phyloP scores from a whole-genome alignment of 1,140 invertebrate species.

The Eriosoma lanigerum region DNA sequence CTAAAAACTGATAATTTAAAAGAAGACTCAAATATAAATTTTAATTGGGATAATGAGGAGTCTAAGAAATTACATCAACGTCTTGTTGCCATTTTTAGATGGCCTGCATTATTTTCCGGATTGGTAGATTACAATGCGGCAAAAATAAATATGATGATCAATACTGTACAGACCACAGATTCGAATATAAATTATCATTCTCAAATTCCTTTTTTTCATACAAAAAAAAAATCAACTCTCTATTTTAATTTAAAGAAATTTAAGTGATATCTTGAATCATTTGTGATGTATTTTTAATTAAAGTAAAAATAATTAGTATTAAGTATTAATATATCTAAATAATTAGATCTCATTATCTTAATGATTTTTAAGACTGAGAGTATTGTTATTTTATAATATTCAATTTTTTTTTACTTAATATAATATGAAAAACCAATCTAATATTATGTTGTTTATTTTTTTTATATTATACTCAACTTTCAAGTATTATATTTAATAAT shows the following conservation, averaged over 20 bases:
- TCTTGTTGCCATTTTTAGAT: conserved; percentile 26
- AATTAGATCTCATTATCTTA: too few species aligned
- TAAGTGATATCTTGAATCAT: not conserved
- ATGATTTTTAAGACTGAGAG: too few species aligned
- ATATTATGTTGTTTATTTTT: too few species aligned
- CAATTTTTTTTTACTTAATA: too few species aligned
- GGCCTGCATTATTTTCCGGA: conserved; percentile 30
- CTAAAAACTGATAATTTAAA: not conserved
- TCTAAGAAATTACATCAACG: conserved; percentile 32
- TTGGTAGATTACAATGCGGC: not conserved
- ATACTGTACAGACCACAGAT: not conserved
- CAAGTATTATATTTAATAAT: too few species aligned
- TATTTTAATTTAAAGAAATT: not conserved
- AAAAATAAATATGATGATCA: conserved; percentile 16
- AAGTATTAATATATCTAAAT: too few species aligned
- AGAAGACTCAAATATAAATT: not conserved
- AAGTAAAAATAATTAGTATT: too few species aligned
- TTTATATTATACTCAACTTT: too few species aligned
- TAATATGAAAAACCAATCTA: too few species aligned
- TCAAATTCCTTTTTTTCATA: too few species aligned
- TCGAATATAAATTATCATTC: not conserved
- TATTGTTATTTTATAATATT: too few species aligned
- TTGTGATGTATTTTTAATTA: too few species aligned
- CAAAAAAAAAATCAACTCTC: not conserved
- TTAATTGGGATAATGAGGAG: conserved; percentile 30